Evolutionary conservation across 2,888 invertebrate species (phyloP), one percentile per base, ranked within the genome.

Genomic region (Chymomyza amoena): DNA sequence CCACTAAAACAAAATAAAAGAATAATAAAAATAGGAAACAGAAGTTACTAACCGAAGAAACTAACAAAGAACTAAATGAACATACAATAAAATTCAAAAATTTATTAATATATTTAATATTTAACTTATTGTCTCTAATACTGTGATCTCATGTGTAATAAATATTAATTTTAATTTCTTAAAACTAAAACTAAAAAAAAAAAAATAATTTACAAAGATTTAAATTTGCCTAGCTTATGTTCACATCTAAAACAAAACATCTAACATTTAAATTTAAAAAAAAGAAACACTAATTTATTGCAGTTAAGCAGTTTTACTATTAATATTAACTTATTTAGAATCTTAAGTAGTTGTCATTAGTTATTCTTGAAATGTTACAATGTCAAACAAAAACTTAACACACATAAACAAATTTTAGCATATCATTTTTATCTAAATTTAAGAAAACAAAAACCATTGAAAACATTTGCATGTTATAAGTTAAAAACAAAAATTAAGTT

Each of bases 91-190:
- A 72, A 61, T 59, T 61, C 25, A 69, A 71, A 66, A 62, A 64
- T 60, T 45, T 68, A 66, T 52, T 50, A 62, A 67, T 62, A 72
- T 13, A 45, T 60, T 16, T 52, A 72, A 87, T 80, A 77, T 78
- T 80, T 80, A 89, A 91, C 89, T 90, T 91, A 91, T 91, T 32
- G 91, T 91, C 91, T 92, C 92, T 92, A 91, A 92, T 91, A 91
- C 91, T 92, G 91, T 92, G 91, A 92, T 92, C 91, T 92, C 91
- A 92, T 90, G 89, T 91, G 89, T 91, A 91, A 91, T 91, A 90
- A 90, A 85, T 89, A 87, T 83, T 88, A 87, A 88, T 87, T 89
- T 89, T 85, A 87, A 87, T 82, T 84, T 84, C 85, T 70, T 82
- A 72, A 68, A 84, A 87, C 80, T 82, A 79, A 82, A 50, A 75